phyloP scores from a whole-genome alignment of 2,797 vertebrate genomes.

The Tiaroga cobitis region DNA sequence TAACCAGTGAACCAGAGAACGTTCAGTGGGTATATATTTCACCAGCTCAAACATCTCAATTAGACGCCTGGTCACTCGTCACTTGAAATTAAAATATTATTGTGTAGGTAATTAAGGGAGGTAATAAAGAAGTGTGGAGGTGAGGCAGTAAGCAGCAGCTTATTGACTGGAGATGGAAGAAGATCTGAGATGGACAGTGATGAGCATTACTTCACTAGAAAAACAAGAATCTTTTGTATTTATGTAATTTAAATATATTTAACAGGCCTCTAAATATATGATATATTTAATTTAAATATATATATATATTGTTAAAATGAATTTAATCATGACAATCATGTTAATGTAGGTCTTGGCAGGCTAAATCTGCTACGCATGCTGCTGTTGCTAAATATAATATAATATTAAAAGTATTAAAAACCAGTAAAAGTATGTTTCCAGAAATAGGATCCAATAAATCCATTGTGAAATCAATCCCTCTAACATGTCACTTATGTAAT shows the following conservation, averaged over 20 bases:
- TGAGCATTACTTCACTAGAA: neutral
- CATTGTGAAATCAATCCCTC: constrained; percentile 4
- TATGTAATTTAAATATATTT: neutral
- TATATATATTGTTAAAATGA: neutral
- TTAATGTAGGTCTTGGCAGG: too few species aligned
- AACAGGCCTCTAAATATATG: neutral
- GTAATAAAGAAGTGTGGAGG: constrained; percentile 63
- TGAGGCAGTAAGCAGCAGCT: constrained; percentile 54
- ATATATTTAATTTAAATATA: neutral
- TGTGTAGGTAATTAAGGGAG: too few species aligned
- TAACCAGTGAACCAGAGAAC: constrained; percentile 44
- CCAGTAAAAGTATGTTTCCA: neutral
- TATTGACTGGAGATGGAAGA: constrained; percentile 52
- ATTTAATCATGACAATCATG: neutral
- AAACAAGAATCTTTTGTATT: neutral
- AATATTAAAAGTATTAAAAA: neutral
- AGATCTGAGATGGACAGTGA: constrained; percentile 20
- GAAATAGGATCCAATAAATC: neutral
- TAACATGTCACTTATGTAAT: neutral
- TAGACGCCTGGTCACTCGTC: constrained; percentile 57
- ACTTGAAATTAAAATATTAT: constrained; percentile 64
- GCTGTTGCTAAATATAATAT: too few species aligned
- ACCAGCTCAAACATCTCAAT: constrained; percentile 60
- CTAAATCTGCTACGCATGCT: too few species aligned
- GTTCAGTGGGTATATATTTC: constrained; percentile 66